Base-by-base conservation (phyloP, 2,888 invertebrate genomes). In the Tiliacea citrago region DNA sequence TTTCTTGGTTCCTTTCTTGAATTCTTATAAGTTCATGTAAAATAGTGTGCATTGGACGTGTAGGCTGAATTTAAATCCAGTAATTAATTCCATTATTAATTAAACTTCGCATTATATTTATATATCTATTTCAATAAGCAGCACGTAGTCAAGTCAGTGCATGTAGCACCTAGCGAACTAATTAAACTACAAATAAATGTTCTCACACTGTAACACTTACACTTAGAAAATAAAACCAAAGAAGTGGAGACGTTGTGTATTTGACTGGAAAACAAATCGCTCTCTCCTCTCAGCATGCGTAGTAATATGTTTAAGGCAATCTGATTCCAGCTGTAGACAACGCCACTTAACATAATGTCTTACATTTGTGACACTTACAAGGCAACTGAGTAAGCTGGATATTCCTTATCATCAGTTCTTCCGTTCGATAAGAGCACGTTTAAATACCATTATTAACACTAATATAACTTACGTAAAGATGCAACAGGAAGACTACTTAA, bases 131-230 rank as follows among this genome's bases (percentile, higher is more conserved):
- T 24, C n/a, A 2, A 21, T 45, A 35, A 45, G 13, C 6, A 24
- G 73, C 77, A 79, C 45, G 73, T 77, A 77, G 73, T 29, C 10
- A 42, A 66, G 21, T 57, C 58, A 39, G 35, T 57, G 73, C 79
- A 77, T 79, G 79, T 55, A 57, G 35, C 55, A 79, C 49, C 72
- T 39, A 45, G 45, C 39, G 7, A 55, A 2, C 35, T 6, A 42
- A 57, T 21, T 57, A 71, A 61, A 53, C 12, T 47, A 60, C 7
- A 39, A 24, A 70, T 29, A 10, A 39, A 47, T 16, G 16, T 24
- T n/a, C n/a, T n/a, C n/a, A n/a, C n/a, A n/a, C 21, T 10, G 47
- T 24, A 24, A 57, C 42, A 35, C 29, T n/a, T 16, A 45, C 21
- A 35, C 18, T n/a, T 35, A 9, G 4, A 49, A 29, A 76, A n/a